Conservation (phyloP, 1,140 invertebrate genomes). For the Drosophila sucinea region DNA sequence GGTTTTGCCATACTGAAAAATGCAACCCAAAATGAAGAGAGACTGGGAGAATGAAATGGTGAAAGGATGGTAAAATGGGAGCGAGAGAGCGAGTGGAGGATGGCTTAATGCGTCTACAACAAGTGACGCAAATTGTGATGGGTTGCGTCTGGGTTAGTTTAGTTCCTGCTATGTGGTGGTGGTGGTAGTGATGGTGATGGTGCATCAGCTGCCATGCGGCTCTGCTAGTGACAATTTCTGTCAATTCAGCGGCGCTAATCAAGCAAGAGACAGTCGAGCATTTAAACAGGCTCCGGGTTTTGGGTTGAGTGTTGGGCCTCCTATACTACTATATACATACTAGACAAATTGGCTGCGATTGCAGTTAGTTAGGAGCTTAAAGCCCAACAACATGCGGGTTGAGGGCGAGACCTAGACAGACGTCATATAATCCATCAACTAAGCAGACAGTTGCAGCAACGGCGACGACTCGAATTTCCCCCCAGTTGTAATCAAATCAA, state of each 20-base stretch:
- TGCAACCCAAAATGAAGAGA: slow-evolving; percentile 44
- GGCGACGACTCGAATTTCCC: slow-evolving; percentile 43
- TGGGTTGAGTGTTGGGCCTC: too few species aligned
- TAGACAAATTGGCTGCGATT: slow-evolving; percentile 75
- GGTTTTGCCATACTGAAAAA: slow-evolving; percentile 35
- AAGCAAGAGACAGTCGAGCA: slow-evolving; percentile 66
- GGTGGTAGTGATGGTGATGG: too few species aligned
- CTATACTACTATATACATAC: slow-evolving; percentile 9
- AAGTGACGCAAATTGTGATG: slow-evolving; percentile 71
- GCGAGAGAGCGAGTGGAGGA: not conserved
- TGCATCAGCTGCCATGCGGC: not conserved
- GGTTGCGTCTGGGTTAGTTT: slow-evolving; percentile 11
- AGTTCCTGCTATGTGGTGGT: not conserved
- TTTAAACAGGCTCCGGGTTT: slow-evolving; percentile 46
- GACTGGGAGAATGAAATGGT: slow-evolving; percentile 9
- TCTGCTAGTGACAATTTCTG: slow-evolving; percentile 73
- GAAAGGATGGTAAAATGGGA: slow-evolving; percentile 3
- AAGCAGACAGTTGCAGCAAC: slow-evolving; percentile 62
- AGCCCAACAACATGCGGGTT: slow-evolving; percentile 65
- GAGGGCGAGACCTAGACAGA: slow-evolving; percentile 3
- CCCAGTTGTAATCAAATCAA: slow-evolving; percentile 74
- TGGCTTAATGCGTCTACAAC: slow-evolving; percentile 56
- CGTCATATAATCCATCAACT: slow-evolving; percentile 75
- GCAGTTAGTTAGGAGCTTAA: slow-evolving; percentile 41
- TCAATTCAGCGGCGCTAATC: slow-evolving; percentile 79